phyloP scores from a whole-genome alignment of 2,113 vertebrate genomes.

The Stigmatopora argus region DNA sequence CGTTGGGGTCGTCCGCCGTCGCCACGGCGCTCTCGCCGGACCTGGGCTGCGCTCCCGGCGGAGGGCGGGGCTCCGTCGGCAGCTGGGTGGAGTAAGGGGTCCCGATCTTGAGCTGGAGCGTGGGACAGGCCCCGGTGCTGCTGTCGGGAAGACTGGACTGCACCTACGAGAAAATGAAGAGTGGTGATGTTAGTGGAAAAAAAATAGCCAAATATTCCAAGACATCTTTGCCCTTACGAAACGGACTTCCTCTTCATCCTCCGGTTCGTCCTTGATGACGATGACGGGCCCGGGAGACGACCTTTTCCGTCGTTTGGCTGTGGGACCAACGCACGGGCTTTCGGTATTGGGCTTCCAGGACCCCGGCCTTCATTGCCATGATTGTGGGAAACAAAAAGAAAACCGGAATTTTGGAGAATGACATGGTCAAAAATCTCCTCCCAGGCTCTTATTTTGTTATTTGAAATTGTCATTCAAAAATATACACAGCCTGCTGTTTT shows the following conservation, averaged over 20 bases:
- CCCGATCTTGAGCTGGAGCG: background rate
- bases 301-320: constrained; percentile 61
- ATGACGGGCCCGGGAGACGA: constrained; percentile 69
- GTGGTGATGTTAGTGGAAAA: background rate
- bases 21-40: constrained; percentile 34
- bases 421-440: too few relatives aligned
- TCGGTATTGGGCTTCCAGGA: constrained; percentile 61
- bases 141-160: constrained; percentile 76
- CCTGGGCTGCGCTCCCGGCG: background rate
- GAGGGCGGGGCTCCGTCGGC: constrained; percentile 25
- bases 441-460: too few relatives aligned
- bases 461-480: too few relatives aligned
- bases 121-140: constrained; percentile 59
- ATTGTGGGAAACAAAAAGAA: background rate
- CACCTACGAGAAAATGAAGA: constrained; percentile 45
- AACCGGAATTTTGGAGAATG: background rate
- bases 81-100: background rate
- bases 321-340: constrained; percentile 39
- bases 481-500: background rate
- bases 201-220: background rate
- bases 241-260: constrained; percentile 71
- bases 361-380: constrained; percentile 25
- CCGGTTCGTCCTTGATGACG: constrained; percentile 74
- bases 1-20: constrained; percentile 77
- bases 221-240: constrained; percentile 57